These are phyloP conservation scores for Phymatocera aterrima DNA, from an alignment of 2,888 invertebrate genomes.

Conservation along the genomic window DNA sequence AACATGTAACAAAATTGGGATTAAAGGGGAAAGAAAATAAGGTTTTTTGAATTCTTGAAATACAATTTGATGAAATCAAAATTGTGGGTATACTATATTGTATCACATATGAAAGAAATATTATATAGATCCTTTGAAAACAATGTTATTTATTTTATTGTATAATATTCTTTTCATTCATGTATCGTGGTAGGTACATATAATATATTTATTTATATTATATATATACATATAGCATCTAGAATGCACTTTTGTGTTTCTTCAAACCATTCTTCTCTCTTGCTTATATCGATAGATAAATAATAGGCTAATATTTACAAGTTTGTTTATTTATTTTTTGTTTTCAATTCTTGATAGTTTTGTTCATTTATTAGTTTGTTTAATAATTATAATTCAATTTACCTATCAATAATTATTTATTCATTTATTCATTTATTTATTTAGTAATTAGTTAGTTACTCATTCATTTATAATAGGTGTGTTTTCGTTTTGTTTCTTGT, in stretches of 20 bases:
- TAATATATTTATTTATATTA: constrained; percentile 52
- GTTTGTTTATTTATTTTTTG: constrained; percentile 55
- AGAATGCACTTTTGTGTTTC: constrained; percentile 50
- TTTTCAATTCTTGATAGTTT: constrained; percentile 57
- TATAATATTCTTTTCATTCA: constrained; percentile 66
- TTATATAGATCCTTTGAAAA: constrained; percentile 64
- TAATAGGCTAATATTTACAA: constrained; percentile 70
- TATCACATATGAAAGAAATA: background rate
- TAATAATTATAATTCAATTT: constrained; percentile 61
- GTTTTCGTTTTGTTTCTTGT: too few species aligned
- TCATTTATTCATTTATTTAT: constrained; percentile 56
- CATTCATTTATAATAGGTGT: constrained; percentile 66
- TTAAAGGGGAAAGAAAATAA: too few species aligned
- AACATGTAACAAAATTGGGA: too few species aligned
- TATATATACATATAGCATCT: constrained; percentile 46
- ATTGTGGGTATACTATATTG: too few species aligned
- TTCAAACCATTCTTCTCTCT: constrained; percentile 51
- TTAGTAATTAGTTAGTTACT: constrained; percentile 39
- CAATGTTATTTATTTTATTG: constrained; percentile 70
- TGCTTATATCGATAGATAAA: constrained; percentile 67
- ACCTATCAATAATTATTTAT: constrained; percentile 51
- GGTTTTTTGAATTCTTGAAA: too few species aligned
- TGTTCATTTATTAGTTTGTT: constrained; percentile 55
- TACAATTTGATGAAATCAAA: too few species aligned
- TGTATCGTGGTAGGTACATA: constrained; percentile 58